Evolutionary conservation across 2,113 vertebrate genomes (phyloP), one percentile per base, ranked within the genome.

Genomic region (Kryptolebias marmoratus): DNA sequence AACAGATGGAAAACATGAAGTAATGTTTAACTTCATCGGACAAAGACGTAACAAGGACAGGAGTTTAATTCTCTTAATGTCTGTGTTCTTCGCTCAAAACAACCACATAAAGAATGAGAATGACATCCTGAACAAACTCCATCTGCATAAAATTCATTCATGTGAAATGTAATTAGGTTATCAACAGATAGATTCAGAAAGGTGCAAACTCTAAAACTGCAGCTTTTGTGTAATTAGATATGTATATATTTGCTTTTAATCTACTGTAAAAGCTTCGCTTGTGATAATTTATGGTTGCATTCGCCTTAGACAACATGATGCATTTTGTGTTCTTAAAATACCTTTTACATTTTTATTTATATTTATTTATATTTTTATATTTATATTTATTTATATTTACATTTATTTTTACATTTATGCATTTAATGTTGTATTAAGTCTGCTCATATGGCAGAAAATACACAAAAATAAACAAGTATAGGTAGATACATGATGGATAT

Each of bases 1-100:
- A 68, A 72, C 10, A 69, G 42, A 68, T 79, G 76, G 78, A 88
- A 87, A 74, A 87, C 73, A 18, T 54, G 1, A 59, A 59, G 44
- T 27, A 48, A 64, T 18, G 2, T 42, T 10, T 18, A 55, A 44
- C 39, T 5, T 15, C 47, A 32, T 16, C 10, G 49, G 47, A 16
- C 22, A 18, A 32, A 22, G 22, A 22, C 22, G 22, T 22, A 22
- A 22, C 22, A 22, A 22, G 22, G 22, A 22, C 22, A 22, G 22
- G 22, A 22, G 22, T 22, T 22, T 22, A 22, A 22, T 22, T 22
- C 22, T 22, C 22, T 22, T 32, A 32, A 57, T 16, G 14, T 31
- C 30, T 11, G 48, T 49, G 15, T 22, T 22, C 22, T 22, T 22
- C 22, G 22, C 22, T 22, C 22, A 22, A 22, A 22, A 22, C 22